Evolutionary conservation across 2,113 vertebrate species (phyloP).

Genomic region (Elanoides forficatus): DNA sequence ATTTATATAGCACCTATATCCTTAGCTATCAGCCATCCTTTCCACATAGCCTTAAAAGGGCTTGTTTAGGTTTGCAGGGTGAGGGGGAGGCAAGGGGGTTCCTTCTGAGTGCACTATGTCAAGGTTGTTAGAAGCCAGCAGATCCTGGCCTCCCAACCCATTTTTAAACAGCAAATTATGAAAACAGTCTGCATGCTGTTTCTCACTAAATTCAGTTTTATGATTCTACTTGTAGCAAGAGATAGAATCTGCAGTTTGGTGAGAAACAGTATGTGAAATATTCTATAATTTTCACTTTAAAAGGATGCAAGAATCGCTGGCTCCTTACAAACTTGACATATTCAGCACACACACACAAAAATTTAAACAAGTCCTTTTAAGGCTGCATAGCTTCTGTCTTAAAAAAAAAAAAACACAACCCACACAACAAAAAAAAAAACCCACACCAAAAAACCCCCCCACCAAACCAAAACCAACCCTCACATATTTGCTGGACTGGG

Average conservation of each 20-base stretch:
- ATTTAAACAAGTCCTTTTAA: constrained; percentile 75
- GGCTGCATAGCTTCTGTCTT: constrained; percentile 65
- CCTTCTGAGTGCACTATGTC: background rate
- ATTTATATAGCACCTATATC: constrained; percentile 45
- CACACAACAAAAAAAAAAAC: background rate
- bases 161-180: constrained; percentile 3
- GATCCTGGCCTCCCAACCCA: background rate
- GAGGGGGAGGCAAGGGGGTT: background rate
- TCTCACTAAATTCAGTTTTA: background rate
- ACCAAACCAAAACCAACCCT: background rate
- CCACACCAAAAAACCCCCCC: too few species aligned
- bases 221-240: background rate
- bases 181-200: background rate
- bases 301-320: constrained; percentile 10
- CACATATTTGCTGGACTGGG: constrained; percentile 21
- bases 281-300: constrained; percentile 62
- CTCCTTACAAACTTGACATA: constrained; percentile 61
- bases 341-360: constrained; percentile 47
- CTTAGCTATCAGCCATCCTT: background rate
- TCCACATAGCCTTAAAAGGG: constrained; percentile 58
- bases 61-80: constrained; percentile 38
- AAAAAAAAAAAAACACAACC: background rate
- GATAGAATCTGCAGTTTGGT: constrained; percentile 23
- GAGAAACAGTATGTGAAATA: constrained; percentile 17
- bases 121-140: constrained; percentile 36